Evolutionary conservation across 2,888 invertebrate species (phyloP).

Genomic region (Acheta domesticus): DNA sequence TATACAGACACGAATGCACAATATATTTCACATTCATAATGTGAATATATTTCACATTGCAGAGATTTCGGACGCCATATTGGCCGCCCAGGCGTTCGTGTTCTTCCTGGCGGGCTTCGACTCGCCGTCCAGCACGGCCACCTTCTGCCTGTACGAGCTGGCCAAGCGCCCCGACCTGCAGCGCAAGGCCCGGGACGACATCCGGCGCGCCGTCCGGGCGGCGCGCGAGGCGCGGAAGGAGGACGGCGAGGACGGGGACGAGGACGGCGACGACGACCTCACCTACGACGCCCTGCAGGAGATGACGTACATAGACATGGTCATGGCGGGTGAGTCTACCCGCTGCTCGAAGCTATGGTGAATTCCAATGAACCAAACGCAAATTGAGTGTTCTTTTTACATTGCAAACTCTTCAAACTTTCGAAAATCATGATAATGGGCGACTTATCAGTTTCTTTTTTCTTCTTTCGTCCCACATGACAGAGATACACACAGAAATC

Average conservation of each 20-base stretch:
- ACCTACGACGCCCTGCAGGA: conserved; percentile 50
- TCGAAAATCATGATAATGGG: no score
- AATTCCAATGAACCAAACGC: no score
- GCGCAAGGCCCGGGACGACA: conserved; percentile 32
- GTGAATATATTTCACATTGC: neutral
- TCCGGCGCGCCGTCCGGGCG: conserved; percentile 3
- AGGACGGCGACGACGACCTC: conserved; percentile 31
- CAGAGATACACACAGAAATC: no score
- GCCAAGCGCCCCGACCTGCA: conserved; percentile 31
- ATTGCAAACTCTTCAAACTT: no score
- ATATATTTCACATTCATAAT: no score
- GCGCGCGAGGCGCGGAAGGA: conserved; percentile 34
- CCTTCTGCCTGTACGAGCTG: conserved; percentile 34
- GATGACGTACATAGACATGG: conserved; percentile 56
- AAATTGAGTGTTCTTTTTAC: no score
- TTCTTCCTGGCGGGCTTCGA: conserved; percentile 54
- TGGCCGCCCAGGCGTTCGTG: conserved; percentile 56
- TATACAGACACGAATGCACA: no score
- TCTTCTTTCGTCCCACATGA: no score
- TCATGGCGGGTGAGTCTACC: conserved; percentile 46
- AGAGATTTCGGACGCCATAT: conserved; percentile 51
- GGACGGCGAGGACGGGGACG: conserved; percentile 31
- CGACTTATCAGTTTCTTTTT: no score
- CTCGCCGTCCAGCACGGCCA: conserved; percentile 32
- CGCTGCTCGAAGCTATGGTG: no score